Base-by-base conservation (phyloP, 2,888 invertebrate genomes). In the Esperia sulphurella region DNA sequence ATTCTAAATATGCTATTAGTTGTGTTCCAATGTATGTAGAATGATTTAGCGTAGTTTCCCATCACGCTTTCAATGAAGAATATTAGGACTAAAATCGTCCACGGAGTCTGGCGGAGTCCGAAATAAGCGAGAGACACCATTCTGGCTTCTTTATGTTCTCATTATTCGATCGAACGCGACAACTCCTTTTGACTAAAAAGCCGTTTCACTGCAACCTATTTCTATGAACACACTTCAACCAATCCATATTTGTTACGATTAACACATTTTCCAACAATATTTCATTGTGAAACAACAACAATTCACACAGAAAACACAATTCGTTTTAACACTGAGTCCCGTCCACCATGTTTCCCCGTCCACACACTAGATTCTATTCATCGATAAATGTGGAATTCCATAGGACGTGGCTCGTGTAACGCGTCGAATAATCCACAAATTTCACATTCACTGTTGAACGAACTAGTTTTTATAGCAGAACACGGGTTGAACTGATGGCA, bases 1-100 rank as follows among this genome's bases (percentile, higher is more conserved):
- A 97, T 97, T 87, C 97, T 94, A 91, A 98, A 98, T 93, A 96
- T 96, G 80, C 96, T 95, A 82, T 96, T 96, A 59, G 95, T 95
- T 63, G 95, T 95, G 91, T 96, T 96, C 96, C 96, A 96, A 77
- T 96, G 95, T 87, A 96, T 95, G 88, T 94, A 95, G 88, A 95
- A 95, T 49, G 94, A 93, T 81, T 95, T 95, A 54, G 95, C 94
- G 87, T 95, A 94, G 80, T 94, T 94, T 37, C 92, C 93, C 87
- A 92, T 91, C 40, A 91, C 92, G 73, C 91, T 92, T 59, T 92
- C 91, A 67, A 92, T 85, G 71, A 92, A 91, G 82, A 92, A 92
- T 79, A 92, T 84, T 46, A 92, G 86, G 63, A 92, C 91, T 58
- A 92, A 77, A 64, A 92, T 53, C 52, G 89, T 88, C 90, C 90